Evolutionary conservation across 2,797 vertebrate genomes (phyloP), one percentile per base, ranked within the genome.

Genomic region (Enteromius trimaculatus): DNA sequence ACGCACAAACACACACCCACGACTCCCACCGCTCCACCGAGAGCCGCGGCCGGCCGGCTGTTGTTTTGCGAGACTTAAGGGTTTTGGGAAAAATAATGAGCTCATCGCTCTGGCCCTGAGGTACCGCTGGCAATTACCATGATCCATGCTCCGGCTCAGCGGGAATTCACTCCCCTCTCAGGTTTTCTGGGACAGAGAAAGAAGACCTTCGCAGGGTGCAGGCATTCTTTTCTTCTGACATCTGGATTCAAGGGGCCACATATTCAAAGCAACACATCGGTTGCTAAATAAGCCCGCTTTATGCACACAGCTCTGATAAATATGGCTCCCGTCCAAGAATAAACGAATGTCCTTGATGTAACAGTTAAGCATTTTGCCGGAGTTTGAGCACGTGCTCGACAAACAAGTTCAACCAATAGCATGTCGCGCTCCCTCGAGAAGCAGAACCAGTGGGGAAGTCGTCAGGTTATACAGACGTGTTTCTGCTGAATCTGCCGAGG

Each of bases 1-100:
- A 47, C 53, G 51, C 69, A 84, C 77, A 70, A 76, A 84, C 80
- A 78, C 77, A 85, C 84, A 87, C 49, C 70, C 78, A 87, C 81
- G 79, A 85, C 75, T 70, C 83, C 80, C 72, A 14, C 64, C 31
- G 21, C 79, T 55, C 80, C 84, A 69, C 76, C 49, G 66, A 80
- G 83, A 80, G 55, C 83, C 74, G 5, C 80, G 68, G 84, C 85
- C 77, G 64, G 79, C 58, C 65, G 68, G 79, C 82, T 85, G 81
- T 80, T 85, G 84, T 88, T 88, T 79, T 86, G 76, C 19, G 71
- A 85, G 84, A 85, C 74, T 71, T 79, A 79, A 85, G 75, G 85
- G 80, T 84, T 87, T 88, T 82, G 87, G 89, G 92, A 90, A 93
- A 93, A 94, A 93, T 95, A 95, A 95, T 94, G 93, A 95, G 93